Base-by-base conservation (phyloP, 2,888 invertebrate genomes). In the Drosophila yooni region DNA sequence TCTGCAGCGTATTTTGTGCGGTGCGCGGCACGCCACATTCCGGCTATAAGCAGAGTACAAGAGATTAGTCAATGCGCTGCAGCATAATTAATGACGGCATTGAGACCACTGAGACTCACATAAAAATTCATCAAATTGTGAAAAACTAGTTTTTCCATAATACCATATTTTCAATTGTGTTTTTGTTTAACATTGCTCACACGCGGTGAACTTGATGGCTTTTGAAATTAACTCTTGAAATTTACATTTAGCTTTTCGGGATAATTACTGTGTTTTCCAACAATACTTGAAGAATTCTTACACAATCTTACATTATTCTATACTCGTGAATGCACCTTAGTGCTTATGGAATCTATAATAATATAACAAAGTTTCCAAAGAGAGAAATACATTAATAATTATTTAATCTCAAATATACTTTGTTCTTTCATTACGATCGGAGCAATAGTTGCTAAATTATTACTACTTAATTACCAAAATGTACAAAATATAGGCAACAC, bases 1-100 rank as follows among this genome's bases (percentile, higher is more conserved):
- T 97, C 89, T 96, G 95, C 2, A 95, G 91, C 29, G 95, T 93
- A 61, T 94, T 94, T 29, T 94, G 81, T 5, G 94, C 74, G 88
- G 92, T 89, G 93, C 95, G 94, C 0, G 96, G 95, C 18, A 96
- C 90, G 0, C 97, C 97, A 82, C 97, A 97, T 79, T 96, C 95
- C 8, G 92, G 86, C 82, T 94, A 92, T 90, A 83, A 67, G 1
- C 25, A 48, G 27, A 38, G 29, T 38, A 29, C 6, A 36, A 34
- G 8, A n/a, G 58, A 74, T 70, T 74, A 63, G 70, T 66, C 63
- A 59, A 70, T 61, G 48, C 31, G 25, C 34, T 36, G 69, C 61
- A 56, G 71, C 67, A 64, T 76, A 68, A 61, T 76, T 76, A 69
- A 63, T 73, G 53, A 61, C 53, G 61, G 64, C 76, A 76, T 63